Evolutionary conservation across 2,797 vertebrate species (phyloP), one percentile per base, ranked within the genome.

Genomic region (Agapornis canus): DNA sequence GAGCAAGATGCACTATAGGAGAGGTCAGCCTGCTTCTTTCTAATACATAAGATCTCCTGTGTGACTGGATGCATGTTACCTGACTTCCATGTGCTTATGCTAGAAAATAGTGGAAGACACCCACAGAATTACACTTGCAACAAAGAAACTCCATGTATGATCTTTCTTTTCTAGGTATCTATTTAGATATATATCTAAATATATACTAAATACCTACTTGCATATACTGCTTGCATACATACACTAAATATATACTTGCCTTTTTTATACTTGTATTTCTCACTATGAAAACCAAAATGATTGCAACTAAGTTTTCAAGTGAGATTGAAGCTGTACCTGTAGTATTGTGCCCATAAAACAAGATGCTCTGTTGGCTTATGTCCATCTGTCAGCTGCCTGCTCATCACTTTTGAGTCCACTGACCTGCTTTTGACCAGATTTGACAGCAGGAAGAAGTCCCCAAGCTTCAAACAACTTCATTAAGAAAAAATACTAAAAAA

Each of bases 381-480:
- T 39, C 89, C 0, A 2, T 69, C 77, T 87, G 64, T 51, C 76
- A 71, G 48, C 71, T 75, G 61, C 69, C 64, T 91, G n/a, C 76
- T 85, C 73, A 93, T 45, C 9, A 7, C 57, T 71, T 86, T 60
- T 23, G 60, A 87, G 68, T 64, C 66, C 75, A 69, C 51, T 89
- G 75, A 89, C 68, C 84, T 80, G 71, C 72, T 82, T 96, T 76
- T 75, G n/a, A 80, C 68, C 89, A 80, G 64, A 93, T 71, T 12
- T 91, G 79, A 77, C 68, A 89, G 84, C 85, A 91, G 57, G 61
- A 94, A 61, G 29, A 90, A 78, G 35, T 86, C 85, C 57, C 89
- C 92, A 89, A 94, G 76, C 79, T 90, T 81, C 64, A 79, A 82
- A 80, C 37, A 57, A 87, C 94, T 89, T 70, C 51, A 73, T 89